Base-by-base conservation (phyloP, 2,888 invertebrate species). In the Ornithoptera alexandrae region DNA sequence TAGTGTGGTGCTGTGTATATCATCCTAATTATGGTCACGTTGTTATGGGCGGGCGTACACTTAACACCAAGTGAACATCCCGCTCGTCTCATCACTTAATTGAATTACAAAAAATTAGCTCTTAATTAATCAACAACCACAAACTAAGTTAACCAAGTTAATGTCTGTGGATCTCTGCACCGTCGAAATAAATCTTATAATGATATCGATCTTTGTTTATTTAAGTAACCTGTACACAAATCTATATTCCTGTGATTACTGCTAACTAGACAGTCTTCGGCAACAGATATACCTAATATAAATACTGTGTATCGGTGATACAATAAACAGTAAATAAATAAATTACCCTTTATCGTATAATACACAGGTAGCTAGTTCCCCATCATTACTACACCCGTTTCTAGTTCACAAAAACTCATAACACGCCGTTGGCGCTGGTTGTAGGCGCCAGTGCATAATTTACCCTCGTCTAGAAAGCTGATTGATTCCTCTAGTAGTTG, bases 401-500 rank as follows among this genome's bases (percentile, higher is more conserved):
- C 68, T 53, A 18, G 53, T 53, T 46, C 17, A 36, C 53, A 53
- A 64, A 60, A 63, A 67, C 20, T 17, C 24, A 56, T 46, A 63
- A 63, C 42, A 65, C 56, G n/a, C 42, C n/a, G 39, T 53, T 30
- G 64, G 18, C 39, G 50, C 42, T 60, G 20, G 18, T 65, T 18
- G 42, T 62, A 62, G 69, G 69, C 64, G 65, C 69, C 69, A 22
- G 17, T 50, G n/a, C 53, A 53, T 68, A 68, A 68, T 68, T 64
- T 64, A 64, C 15, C 42, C 61, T 65, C 61, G 69, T 69, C 64
- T 69, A 69, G 69, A 65, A 60, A 61, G 56, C 65, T 69, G 65
- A 69, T 69, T 65, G 69, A 69, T 61, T 69, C 61, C 65, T 56
- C 24, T 65, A 63, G 20, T 46, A 22, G 53, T 53, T 53, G 53